Percentiles rank a stretch among this genome's conserved stretches.
Conservation (phyloP, 1,140 invertebrate species). For the Drosophila nannoptera region DNA sequence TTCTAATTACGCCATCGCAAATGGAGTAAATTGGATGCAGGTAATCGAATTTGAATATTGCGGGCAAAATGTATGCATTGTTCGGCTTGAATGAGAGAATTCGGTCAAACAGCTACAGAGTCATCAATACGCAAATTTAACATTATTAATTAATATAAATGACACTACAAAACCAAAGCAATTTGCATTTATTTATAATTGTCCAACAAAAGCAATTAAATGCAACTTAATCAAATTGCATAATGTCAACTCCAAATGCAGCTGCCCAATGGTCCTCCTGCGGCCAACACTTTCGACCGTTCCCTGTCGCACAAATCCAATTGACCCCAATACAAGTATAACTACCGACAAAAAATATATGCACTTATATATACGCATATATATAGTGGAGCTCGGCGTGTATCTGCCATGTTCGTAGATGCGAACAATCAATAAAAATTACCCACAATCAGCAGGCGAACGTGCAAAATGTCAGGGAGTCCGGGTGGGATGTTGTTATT, state of each 20-base stretch:
- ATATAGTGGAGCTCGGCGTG: constrained; percentile 20
- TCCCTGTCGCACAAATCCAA: constrained; percentile 37
- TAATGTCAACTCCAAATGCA: constrained; percentile 69
- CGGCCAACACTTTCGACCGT: not conserved
- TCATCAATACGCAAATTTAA: constrained; percentile 37
- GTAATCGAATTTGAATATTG: constrained; percentile 5
- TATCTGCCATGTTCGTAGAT: constrained; percentile 24
- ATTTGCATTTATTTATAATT: constrained; percentile 71
- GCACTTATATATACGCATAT: constrained; percentile 5
- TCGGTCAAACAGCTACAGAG: constrained; percentile 28
- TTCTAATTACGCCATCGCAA: constrained; percentile 8
- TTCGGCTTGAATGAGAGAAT: constrained; percentile 32
- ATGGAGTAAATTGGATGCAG: not conserved
- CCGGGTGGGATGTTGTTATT: too few relatives aligned
- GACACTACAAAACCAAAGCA: constrained; percentile 49
- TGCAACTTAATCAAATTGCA: constrained; percentile 72
- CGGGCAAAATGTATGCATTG: constrained; percentile 14
- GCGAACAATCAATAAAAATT: constrained; percentile 54
- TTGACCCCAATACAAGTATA: constrained; percentile 56
- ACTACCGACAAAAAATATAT: constrained; percentile 2
- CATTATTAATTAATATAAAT: constrained; percentile 63
- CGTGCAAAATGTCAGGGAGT: constrained; percentile 32
- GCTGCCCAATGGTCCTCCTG: constrained; percentile 1
- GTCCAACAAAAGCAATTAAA: constrained; percentile 70
- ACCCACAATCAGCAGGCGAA: constrained; percentile 46